Base-by-base conservation (phyloP, 2,888 invertebrate species). In the Calliopum simillimum region DNA sequence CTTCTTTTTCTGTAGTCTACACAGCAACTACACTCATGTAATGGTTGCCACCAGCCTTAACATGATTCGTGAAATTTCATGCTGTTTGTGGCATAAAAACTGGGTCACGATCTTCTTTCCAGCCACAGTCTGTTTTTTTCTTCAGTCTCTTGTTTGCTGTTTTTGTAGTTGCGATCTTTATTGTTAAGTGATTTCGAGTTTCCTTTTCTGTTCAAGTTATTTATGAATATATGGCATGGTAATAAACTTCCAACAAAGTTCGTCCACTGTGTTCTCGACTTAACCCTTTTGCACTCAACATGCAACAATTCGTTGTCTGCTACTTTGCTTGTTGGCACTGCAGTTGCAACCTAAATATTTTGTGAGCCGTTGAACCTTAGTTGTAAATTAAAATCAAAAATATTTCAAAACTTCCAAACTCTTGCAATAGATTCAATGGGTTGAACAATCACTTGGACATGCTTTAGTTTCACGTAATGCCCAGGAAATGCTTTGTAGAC, bases 261-360 rank as follows among this genome's bases (percentile, higher is more conserved):
- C 25, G 14, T 33, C 33, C 33, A 8, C 5, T 33, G 8, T 33
- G 33, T 33, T 5, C 33, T 6, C 33, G 33, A 4, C 0, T 33
- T 33, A 33, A 33, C 33, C 33, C 33, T 33, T 33, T 8, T 33
- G 33, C 33, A 33, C 33, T 33, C n/a, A n/a, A 8, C 33, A 33
- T 33, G 33, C 33, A 33, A 33, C 33, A 33, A 8, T 33, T 33
- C 1, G 8, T 8, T 8, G 33, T 33, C 33, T 33, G 33, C 33
- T 33, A 8, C 33, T 33, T 6, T 33, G 33, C 33, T 33, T 33
- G 33, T 33, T 33, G 2, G 33, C 33, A 8, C 13, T 4, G 33
- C 58, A 16, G 41, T 76, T 75, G 41, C 53, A 78, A 76, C 78
- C 80, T 77, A 83, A 84, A 84, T 83, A 84, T 84, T 84, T 84